Conservation (phyloP, 2,113 vertebrate species). For the Nettapus auritus region DNA sequence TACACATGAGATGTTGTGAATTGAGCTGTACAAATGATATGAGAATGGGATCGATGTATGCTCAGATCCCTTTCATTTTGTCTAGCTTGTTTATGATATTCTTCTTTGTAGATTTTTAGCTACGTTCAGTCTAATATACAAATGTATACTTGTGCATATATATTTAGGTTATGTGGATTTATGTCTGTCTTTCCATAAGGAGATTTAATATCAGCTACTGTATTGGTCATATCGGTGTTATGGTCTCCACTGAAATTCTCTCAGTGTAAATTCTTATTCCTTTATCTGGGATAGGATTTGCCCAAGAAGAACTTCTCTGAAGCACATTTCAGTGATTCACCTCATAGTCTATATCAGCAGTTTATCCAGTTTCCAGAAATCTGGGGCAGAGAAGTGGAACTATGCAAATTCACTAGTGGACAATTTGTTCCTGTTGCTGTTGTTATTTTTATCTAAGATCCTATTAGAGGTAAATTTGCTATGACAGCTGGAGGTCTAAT, state of each 20-base stretch:
- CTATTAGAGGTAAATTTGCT: slow-evolving; percentile 64
- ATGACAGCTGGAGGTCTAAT: slow-evolving; percentile 60
- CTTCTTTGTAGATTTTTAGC: neutral
- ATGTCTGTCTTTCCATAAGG: neutral
- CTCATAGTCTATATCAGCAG: neutral
- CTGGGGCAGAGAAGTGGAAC: slow-evolving; percentile 23
- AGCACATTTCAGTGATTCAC: neutral
- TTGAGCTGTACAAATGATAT: neutral
- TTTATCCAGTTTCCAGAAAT: slow-evolving; percentile 29
- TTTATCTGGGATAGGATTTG: neutral
- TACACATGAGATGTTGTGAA: neutral
- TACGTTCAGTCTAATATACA: neutral
- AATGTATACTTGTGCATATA: neutral
- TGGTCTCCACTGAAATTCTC: neutral
- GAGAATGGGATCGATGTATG: neutral
- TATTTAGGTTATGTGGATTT: neutral
- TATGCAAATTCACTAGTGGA: slow-evolving; percentile 23
- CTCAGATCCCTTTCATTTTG: neutral
- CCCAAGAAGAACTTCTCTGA: neutral
- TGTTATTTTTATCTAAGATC: slow-evolving; percentile 46
- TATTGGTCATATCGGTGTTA: neutral
- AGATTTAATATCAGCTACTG: neutral
- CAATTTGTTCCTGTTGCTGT: slow-evolving; percentile 15
- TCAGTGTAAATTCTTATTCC: neutral
- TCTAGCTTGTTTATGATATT: neutral